Base-by-base conservation (phyloP, 2,113 vertebrate genomes). In the Cyprinus carpio region DNA sequence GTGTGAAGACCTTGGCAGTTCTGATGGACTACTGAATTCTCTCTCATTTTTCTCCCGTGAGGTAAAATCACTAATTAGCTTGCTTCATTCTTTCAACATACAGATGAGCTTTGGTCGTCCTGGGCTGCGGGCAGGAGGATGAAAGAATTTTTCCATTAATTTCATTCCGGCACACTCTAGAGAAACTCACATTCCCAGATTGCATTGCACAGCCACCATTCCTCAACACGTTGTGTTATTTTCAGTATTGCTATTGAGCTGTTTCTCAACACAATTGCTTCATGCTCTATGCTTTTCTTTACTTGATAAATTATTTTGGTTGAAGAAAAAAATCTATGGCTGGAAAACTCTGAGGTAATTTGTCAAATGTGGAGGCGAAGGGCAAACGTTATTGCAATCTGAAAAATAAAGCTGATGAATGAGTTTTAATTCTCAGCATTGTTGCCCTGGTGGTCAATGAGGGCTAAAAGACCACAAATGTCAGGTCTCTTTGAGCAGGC, bases 341-440 rank as follows among this genome's bases (percentile, higher is more conserved):
- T 49, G 51, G 81, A 83, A 83, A 79, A 78, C 85, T 62, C 49
- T n/a, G 7, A 72, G 64, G 82, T 83, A 84, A 81, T 88, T 88
- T 82, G 40, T 88, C 85, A 84, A 78, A 82, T 76, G 82, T n/a
- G 40, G 72, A 25, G 75, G 80, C 27, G 65, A 64, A 75, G 82
- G 74, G 65, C 56, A 75, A 83, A 64, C 37, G 1, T 29, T 80
- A 82, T 51, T 29, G 34, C 29, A 16, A 75, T 75, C 58, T 85
- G 78, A 49, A 65, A 62, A 62, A 74, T 81, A 27, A 78, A 27
- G 12, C 72, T 84, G 83, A 88, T 86, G 77, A 84, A 85, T 87
- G 79, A 78, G 16, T 83, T 87, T 87, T 79, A 27, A 0, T 23
- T 56, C 11, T 12, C 27, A 37, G 40, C 31, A 54, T 82, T 80